Conservation (phyloP, 2,888 invertebrate species). For the Thysanoteuthis rhombus region DNA sequence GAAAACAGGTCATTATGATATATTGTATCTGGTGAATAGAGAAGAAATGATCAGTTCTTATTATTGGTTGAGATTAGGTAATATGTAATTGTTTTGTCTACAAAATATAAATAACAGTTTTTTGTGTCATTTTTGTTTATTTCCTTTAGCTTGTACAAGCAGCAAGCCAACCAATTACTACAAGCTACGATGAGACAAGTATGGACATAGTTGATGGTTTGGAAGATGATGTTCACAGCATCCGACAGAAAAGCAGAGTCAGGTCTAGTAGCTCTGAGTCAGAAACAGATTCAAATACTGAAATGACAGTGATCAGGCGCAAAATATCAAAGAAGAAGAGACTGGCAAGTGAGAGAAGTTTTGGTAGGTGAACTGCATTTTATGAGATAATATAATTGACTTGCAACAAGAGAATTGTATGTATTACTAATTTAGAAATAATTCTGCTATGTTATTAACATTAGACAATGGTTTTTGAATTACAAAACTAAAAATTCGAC, state of each 20-base stretch:
- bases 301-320: conserved; percentile 66
- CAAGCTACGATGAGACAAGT: conserved; percentile 59
- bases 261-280: conserved; percentile 65
- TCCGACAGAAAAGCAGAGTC: conserved; percentile 54
- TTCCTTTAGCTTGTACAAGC: conserved; percentile 57
- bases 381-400: background rate
- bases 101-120: too few relatives aligned
- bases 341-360: conserved; percentile 61
- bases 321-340: conserved; percentile 50
- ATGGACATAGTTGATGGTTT: conserved; percentile 59
- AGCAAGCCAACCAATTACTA: conserved; percentile 62
- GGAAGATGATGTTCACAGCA: conserved; percentile 60
- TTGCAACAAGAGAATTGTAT: background rate
- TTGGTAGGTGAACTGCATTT: conserved; percentile 48
- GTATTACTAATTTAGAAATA: background rate
- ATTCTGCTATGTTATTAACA: background rate
- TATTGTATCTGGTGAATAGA: too few relatives aligned
- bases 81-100: too few relatives aligned
- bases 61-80: too few relatives aligned
- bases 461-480: background rate
- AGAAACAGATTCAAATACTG: conserved; percentile 64
- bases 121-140: background rate
- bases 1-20: too few relatives aligned
- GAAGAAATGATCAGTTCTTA: too few relatives aligned
- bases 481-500: background rate